phyloP scores from a whole-genome alignment of 2,888 invertebrate species.

The Lissonota sp. region DNA sequence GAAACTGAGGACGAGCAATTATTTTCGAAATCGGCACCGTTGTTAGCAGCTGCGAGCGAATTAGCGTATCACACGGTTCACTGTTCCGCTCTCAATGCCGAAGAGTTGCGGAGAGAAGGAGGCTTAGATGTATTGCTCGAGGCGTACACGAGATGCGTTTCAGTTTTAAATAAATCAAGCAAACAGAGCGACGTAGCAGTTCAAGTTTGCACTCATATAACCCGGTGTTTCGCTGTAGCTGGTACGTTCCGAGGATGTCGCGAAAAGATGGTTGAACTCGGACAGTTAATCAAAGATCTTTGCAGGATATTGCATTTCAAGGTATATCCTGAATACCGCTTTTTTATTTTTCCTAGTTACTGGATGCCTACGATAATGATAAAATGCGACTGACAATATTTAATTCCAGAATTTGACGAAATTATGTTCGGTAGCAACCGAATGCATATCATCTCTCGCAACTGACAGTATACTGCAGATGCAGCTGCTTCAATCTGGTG shows the following conservation, averaged over 20 bases:
- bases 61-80: slow-evolving; percentile 98
- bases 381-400: slow-evolving; percentile 23
- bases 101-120: slow-evolving; percentile 97
- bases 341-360: slow-evolving; percentile 12
- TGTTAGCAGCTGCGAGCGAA: slow-evolving; percentile 96
- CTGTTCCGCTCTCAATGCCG: slow-evolving; percentile 98
- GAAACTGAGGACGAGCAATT: slow-evolving; percentile 97
- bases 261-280: slow-evolving; percentile 93
- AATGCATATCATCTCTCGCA: slow-evolving; percentile 94
- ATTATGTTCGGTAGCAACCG: slow-evolving; percentile 94
- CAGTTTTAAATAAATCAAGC: slow-evolving; percentile 93
- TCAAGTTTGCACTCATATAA: slow-evolving; percentile 95
- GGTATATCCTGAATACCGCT: slow-evolving; percentile 83
- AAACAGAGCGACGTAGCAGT: slow-evolving; percentile 92
- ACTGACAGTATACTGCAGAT: slow-evolving; percentile 94
- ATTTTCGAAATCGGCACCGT: slow-evolving; percentile 93
- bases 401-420: slow-evolving; percentile 90
- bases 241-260: slow-evolving; percentile 96
- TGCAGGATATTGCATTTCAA: slow-evolving; percentile 94
- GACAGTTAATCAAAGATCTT: slow-evolving; percentile 94
- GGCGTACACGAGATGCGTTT: slow-evolving; percentile 97
- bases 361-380: slow-evolving; percentile 4
- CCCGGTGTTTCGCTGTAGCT: slow-evolving; percentile 97
- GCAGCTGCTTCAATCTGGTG: slow-evolving; percentile 93
- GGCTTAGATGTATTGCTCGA: slow-evolving; percentile 95